Evolutionary conservation across 2,888 invertebrate species (phyloP), one percentile per base, ranked within the genome.

Genomic region (Laothoe populi): DNA sequence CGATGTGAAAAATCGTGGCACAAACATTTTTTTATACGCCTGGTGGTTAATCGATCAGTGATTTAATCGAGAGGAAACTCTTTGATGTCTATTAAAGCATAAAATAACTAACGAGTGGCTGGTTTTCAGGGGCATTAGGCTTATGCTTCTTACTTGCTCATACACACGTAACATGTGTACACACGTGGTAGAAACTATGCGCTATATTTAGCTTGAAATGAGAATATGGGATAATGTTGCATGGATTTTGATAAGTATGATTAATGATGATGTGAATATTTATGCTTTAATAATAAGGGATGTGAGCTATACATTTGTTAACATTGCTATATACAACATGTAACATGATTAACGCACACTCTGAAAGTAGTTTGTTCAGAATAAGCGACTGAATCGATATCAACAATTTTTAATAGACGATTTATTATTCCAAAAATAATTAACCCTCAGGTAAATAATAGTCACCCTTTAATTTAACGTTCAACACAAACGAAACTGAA

Each of bases 11-110:
- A 60, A 62, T 31, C 59, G 61, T 66, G 66, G 62, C 65, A 60
- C 49, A 60, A 26, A 11, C 19, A 16, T n/a, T 26, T 53, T 40
- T 49, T 63, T 64, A 62, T 66, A 64, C 66, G 63, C 69, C 64
- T 59, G 63, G 70, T 74, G 77, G 67, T 68, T 79, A 84, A 85
- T 82, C 78, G 81, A 86, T 83, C 81, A 80, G 61, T 44, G 63
- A 74, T 63, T 72, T 71, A 78, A 82, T 84, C 79, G 79, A 83
- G 82, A 83, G 87, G 84, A 84, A 88, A 82, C 83, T 77, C 80
- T 88, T 87, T 86, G 83, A 81, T 77, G 87, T 84, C 77, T 75
- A 82, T 70, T 74, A 81, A 78, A 73, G 75, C 85, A 76, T 83
- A 75, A 80, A 86, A 83, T 82, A 73, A 70, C 66, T 75, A 74